Conservation (phyloP, 2,113 vertebrate genomes). For the Macrotis lagotis region DNA sequence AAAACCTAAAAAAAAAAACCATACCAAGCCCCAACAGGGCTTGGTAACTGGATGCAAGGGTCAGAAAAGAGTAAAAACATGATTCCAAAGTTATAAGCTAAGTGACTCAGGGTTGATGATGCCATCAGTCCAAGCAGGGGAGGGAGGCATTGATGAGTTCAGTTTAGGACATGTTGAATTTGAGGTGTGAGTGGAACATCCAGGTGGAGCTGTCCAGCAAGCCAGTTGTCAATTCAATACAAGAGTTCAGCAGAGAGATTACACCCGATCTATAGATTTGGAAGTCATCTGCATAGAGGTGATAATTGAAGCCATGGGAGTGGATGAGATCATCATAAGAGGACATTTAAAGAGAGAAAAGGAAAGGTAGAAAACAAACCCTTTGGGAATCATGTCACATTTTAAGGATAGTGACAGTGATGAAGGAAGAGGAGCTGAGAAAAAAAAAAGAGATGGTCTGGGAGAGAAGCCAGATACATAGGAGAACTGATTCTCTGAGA, state of each 20-base stretch:
- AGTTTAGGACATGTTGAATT: neutral
- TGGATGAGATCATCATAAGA: neutral
- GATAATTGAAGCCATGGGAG: neutral
- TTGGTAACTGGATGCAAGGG: neutral
- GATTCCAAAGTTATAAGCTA: neutral
- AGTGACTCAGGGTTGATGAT: neutral
- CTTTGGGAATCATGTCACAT: neutral
- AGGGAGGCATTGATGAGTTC: neutral
- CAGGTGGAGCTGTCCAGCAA: neutral
- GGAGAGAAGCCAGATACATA: neutral
- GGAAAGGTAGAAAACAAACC: neutral
- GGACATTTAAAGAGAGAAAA: neutral
- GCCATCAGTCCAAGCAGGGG: neutral
- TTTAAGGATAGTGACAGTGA: neutral
- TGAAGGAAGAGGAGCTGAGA: neutral
- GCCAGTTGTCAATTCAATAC: neutral
- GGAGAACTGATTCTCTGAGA: neutral
- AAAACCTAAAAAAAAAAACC: no score
- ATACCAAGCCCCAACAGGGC: neutral
- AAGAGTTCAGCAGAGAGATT: neutral
- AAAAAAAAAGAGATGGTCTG: neutral
- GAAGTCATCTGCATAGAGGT: neutral
- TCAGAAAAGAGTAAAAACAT: neutral
- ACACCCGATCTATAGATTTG: neutral
- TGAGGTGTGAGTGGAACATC: neutral